Evolutionary conservation across 2,113 vertebrate species (phyloP).

Genomic region (Aspidoscelis tigris): DNA sequence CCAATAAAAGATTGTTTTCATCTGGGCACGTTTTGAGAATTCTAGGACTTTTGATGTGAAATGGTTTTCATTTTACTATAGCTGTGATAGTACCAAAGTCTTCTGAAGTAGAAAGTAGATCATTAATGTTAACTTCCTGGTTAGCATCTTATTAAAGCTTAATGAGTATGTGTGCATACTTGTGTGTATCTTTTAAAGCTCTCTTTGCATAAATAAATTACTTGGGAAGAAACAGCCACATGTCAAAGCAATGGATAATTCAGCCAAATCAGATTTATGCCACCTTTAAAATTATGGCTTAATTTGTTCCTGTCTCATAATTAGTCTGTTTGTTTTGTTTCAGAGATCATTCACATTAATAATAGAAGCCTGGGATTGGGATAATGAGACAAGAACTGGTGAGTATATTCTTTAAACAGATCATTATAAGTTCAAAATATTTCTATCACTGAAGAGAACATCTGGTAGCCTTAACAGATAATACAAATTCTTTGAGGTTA

Average conservation of each 20-base stretch:
- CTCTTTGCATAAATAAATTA: not conserved
- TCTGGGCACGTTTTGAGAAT: too few species aligned
- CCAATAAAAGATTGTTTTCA: too few species aligned
- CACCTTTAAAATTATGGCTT: not conserved
- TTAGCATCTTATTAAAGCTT: not conserved
- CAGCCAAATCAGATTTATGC: not conserved
- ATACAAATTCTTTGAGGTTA: not conserved
- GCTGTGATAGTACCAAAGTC: not conserved
- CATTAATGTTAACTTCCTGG: not conserved
- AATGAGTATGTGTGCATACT: not conserved
- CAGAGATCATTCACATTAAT: slow-evolving; percentile 92
- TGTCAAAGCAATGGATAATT: not conserved
- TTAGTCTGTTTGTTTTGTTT: slow-evolving; percentile 64
- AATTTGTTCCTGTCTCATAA: not conserved
- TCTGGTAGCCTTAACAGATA: too few species aligned
- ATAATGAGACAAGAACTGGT: slow-evolving; percentile 89
- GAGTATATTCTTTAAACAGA: slow-evolving; percentile 67
- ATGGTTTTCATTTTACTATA: not conserved
- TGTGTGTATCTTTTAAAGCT: not conserved
- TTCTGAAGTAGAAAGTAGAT: not conserved
- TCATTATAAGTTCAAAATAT: not conserved
- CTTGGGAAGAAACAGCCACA: not conserved
- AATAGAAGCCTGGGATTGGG: slow-evolving; percentile 93
- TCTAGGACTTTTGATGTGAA: too few species aligned
- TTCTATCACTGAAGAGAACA: not conserved